A percentile compares a stretch with the other conserved stretches of the same genome.
These are phyloP conservation scores for Aurelia aurita complex sp. Pacific DNA, from an alignment of 30 jellyfish, hydroid and myxozoan genomes.

Conservation along the genomic window DNA sequence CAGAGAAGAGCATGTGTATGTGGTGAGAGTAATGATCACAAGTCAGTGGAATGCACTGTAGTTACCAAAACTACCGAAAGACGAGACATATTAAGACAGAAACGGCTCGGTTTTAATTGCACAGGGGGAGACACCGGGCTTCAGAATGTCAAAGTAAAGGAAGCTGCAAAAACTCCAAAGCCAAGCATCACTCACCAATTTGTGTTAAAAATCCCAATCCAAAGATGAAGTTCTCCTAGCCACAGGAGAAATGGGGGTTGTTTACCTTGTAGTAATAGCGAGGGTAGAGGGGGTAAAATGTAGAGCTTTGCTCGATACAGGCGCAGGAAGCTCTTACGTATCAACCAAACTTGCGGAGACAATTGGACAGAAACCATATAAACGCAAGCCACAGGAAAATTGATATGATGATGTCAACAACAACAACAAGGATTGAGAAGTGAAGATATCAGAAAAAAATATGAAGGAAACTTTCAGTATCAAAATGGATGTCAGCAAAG, in stretches of 20 bases:
- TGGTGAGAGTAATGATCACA: no score
- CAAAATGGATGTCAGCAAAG: no score
- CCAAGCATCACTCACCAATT: conserved; percentile 71
- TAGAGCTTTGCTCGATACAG: conserved; percentile 55
- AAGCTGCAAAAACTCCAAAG: conserved; percentile 45
- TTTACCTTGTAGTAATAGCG: conserved; percentile 49
- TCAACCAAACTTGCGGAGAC: conserved; percentile 2
- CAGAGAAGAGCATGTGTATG: no score
- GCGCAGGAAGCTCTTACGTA: conserved; percentile 57
- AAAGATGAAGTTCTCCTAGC: conserved; percentile 15
- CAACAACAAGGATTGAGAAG: conserved; percentile 29
- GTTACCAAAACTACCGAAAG: no score
- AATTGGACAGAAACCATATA: conserved; percentile 24
- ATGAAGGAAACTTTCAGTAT: no score
- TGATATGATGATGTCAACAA: conserved; percentile 44
- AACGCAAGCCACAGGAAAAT: conserved; percentile 10
- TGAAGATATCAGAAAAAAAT: background rate
- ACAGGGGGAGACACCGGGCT: no score
- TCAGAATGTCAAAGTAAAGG: background rate
- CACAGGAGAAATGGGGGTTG: conserved; percentile 26
- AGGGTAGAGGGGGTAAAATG: conserved; percentile 39
- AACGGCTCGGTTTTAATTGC: no score
- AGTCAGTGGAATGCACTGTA: no score
- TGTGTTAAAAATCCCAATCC: conserved; percentile 43
- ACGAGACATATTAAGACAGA: no score